Conservation (phyloP, 2,797 vertebrate genomes). For the Buphagus erythrorhynchus region DNA sequence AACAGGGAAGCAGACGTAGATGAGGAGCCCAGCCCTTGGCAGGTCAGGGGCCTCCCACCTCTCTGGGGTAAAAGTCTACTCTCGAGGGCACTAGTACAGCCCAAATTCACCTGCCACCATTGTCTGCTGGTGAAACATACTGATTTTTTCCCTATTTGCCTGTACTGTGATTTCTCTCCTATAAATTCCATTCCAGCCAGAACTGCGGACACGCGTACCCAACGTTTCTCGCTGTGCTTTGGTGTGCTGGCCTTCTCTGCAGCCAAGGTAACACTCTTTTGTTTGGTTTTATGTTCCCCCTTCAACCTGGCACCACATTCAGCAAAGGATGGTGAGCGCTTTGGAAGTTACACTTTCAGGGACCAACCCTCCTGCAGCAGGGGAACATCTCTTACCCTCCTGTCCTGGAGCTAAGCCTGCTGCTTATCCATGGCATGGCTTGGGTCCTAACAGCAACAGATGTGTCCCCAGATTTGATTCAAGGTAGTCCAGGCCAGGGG, state of each 20-base stretch:
- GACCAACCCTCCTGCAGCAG: background rate
- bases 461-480: background rate
- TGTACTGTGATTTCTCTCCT: background rate
- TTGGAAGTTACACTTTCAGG: background rate
- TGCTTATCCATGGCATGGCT: background rate
- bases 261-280: conserved; percentile 87
- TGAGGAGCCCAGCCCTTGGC: background rate
- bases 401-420: background rate
- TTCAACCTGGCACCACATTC: background rate
- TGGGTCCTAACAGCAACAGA: background rate
- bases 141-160: background rate
- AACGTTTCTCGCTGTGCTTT: conserved; percentile 91
- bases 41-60: fast-evolving
- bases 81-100: fast-evolving
- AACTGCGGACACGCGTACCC: conserved; percentile 94
- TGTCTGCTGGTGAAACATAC: background rate
- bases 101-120: background rate
- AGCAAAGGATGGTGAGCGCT: fast-evolving
- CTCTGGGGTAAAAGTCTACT: background rate
- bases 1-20: background rate
- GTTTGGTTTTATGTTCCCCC: background rate
- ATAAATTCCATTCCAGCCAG: conserved; percentile 77
- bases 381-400: background rate
- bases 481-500: background rate
- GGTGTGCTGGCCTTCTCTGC: conserved; percentile 92